These are phyloP conservation scores for Scaptomyza reducta DNA, from an alignment of 2,888 invertebrate genomes.

Conservation along the genomic window DNA sequence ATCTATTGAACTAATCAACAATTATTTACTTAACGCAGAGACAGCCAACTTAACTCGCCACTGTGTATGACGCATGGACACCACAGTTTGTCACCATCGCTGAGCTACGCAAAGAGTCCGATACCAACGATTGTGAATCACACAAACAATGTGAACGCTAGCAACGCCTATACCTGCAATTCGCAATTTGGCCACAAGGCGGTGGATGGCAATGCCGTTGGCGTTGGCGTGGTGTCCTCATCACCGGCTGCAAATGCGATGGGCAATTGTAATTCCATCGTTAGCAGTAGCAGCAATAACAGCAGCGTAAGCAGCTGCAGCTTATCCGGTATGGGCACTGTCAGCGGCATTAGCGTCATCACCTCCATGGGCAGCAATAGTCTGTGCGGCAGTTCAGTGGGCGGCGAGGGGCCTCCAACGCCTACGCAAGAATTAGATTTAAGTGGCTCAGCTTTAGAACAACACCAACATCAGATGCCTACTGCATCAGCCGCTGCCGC, in stretches of 20 bases:
- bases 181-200: constrained; percentile 83
- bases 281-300: constrained; percentile 43
- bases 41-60: constrained; percentile 83
- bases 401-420: constrained; percentile 88
- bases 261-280: constrained; percentile 36
- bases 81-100: constrained; percentile 83
- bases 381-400: constrained; percentile 65
- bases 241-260: constrained; percentile 46
- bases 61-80: constrained; percentile 83
- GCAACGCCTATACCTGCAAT: constrained; percentile 81
- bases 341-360: constrained; percentile 73
- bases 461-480: constrained; percentile 62
- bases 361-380: constrained; percentile 77
- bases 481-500: constrained; percentile 56
- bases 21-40: constrained; percentile 60
- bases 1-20: background rate
- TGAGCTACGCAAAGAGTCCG: constrained; percentile 83
- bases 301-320: constrained; percentile 51
- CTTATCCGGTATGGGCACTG: constrained; percentile 63
- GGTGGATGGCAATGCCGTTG: constrained; percentile 69
- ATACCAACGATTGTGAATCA: constrained; percentile 76
- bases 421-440: constrained; percentile 91
- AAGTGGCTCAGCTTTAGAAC: constrained; percentile 80
- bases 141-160: constrained; percentile 66
- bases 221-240: constrained; percentile 48